phyloP scores from a whole-genome alignment of 2,888 invertebrate genomes.

The Mycalesis mineus region DNA sequence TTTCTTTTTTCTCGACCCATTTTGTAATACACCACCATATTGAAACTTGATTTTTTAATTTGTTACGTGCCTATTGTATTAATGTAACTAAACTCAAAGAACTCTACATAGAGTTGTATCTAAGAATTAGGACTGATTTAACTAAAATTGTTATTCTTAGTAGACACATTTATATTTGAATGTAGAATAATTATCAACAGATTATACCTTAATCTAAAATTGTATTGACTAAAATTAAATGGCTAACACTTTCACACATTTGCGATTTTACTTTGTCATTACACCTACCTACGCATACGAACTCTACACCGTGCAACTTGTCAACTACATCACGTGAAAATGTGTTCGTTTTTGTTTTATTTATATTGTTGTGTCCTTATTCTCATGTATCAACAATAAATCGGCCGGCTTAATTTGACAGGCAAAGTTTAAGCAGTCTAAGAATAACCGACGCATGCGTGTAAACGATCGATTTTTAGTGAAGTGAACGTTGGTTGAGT shows the following conservation, averaged over 20 bases:
- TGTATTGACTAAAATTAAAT: not conserved
- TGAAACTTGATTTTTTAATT: no score
- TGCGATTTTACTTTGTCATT: not conserved
- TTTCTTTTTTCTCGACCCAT: slow-evolving; percentile 17
- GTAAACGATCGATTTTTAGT: slow-evolving; percentile 63
- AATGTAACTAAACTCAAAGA: no score
- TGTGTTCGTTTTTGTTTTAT: slow-evolving; percentile 11
- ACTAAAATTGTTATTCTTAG: no score
- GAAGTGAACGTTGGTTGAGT: slow-evolving; percentile 33
- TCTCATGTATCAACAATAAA: slow-evolving; percentile 36
- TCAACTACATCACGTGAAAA: not conserved
- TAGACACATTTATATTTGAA: no score
- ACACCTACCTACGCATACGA: not conserved
- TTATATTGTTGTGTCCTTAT: slow-evolving; percentile 23
- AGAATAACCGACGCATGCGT: slow-evolving; percentile 54
- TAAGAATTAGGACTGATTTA: no score
- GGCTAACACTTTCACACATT: slow-evolving; percentile 3
- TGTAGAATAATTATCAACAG: no score
- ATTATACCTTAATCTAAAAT: not conserved
- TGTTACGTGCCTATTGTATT: no score
- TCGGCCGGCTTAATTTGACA: slow-evolving; percentile 49
- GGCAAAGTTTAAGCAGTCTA: slow-evolving; percentile 33
- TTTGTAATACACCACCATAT: slow-evolving; percentile 7
- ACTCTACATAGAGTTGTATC: no score
- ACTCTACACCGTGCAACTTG: not conserved